Evolutionary conservation across 1,140 invertebrate genomes (phyloP).

Genomic region (Papilio aristodemus): DNA sequence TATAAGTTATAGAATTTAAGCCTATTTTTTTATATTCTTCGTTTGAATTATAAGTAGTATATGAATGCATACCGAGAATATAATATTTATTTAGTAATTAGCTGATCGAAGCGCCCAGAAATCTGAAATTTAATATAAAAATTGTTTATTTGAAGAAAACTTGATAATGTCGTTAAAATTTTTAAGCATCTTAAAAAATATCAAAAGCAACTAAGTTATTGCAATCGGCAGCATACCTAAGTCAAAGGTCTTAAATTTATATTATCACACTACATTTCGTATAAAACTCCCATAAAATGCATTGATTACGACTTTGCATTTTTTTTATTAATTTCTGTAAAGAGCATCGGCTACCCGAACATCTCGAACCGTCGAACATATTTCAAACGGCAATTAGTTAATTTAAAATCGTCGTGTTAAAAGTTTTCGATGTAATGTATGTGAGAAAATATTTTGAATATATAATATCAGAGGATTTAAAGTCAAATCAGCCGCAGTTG

Average conservation of each 20-base stretch:
- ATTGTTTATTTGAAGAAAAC: neutral
- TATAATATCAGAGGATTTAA: conserved; percentile 2
- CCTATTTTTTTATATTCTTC: neutral
- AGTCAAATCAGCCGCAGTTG: conserved; percentile 31
- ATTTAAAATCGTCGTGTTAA: conserved; percentile 27
- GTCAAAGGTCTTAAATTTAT: conserved; percentile 12
- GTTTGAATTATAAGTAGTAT: neutral
- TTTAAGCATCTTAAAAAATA: conserved; percentile 13
- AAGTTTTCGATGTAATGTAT: conserved; percentile 11
- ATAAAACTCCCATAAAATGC: conserved; percentile 31
- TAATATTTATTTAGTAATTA: neutral
- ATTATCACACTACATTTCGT: conserved; percentile 30
- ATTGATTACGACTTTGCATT: conserved; percentile 30
- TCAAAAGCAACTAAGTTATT: conserved; percentile 5
- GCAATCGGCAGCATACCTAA: conserved; percentile 4
- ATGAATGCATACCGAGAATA: neutral
- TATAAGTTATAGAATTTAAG: neutral
- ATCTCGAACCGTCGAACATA: conserved; percentile 35
- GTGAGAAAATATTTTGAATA: conserved; percentile 22
- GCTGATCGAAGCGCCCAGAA: neutral
- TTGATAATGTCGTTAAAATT: conserved; percentile 4
- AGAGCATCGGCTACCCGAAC: conserved; percentile 1
- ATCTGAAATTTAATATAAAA: neutral
- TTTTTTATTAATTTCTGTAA: conserved; percentile 20
- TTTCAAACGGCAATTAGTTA: conserved; percentile 35